Conservation (phyloP, 2,797 vertebrate species). For the Kryptopterus vitreolus region DNA sequence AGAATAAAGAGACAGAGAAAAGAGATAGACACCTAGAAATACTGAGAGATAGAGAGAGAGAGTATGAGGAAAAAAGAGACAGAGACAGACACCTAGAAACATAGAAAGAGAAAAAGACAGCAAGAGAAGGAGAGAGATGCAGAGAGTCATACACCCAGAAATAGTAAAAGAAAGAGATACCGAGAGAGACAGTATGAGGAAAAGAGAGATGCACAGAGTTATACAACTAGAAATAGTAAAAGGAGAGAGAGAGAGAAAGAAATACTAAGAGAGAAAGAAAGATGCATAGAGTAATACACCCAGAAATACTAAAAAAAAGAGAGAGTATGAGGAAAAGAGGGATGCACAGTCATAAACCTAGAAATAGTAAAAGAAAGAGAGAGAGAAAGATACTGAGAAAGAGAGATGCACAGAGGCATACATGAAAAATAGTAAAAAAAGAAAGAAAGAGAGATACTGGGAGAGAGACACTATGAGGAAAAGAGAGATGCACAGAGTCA, state of each 20-base stretch:
- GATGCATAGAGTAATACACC: too few species aligned
- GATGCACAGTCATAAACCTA: background rate
- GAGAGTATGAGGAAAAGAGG: background rate
- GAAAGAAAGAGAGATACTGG: too few species aligned
- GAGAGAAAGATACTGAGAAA: background rate
- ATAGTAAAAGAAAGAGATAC: background rate
- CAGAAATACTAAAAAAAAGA: background rate
- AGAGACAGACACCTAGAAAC: too few species aligned
- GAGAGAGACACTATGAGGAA: background rate
- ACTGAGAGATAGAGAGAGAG: too few species aligned
- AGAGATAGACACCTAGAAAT: too few species aligned
- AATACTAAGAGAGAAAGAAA: too few species aligned
- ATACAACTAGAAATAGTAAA: too few species aligned
- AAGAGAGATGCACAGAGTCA: too few species aligned
- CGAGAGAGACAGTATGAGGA: background rate
- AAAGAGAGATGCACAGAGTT: background rate
- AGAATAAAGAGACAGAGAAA: conserved; percentile 12
- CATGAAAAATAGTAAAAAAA: background rate
- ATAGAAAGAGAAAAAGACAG: too few species aligned
- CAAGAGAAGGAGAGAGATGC: background rate
- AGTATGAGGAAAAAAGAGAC: too few species aligned
- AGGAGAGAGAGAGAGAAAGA: background rate
- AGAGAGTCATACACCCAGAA: background rate
- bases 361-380: too few species aligned
- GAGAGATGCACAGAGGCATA: background rate